Conservation (phyloP, 2,113 vertebrate genomes). For the Anseranas semipalmata region DNA sequence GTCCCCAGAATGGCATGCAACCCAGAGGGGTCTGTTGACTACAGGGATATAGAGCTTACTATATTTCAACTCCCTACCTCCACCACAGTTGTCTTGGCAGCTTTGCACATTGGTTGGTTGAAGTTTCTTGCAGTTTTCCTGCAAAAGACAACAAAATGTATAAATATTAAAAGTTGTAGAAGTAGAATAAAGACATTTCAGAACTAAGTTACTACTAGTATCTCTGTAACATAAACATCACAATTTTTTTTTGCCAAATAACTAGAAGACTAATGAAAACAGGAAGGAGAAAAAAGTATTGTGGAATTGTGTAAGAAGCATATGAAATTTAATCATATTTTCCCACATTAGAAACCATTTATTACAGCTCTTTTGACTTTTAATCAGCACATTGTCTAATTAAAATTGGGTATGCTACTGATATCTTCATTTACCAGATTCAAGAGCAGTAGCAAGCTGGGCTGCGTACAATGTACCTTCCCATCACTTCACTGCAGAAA, state of each 20-base stretch:
- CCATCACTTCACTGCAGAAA: background rate
- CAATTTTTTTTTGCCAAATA: background rate
- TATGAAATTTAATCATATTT: background rate
- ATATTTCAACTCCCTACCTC: constrained; percentile 82
- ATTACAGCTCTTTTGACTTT: constrained; percentile 16
- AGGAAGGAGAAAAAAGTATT: background rate
- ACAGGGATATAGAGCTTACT: rapidly evolving
- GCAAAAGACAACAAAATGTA: background rate
- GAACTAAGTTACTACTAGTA: background rate
- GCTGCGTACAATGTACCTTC: background rate
- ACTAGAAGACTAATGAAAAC: background rate
- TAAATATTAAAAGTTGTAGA: background rate
- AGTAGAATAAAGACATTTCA: background rate
- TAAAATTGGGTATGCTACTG: background rate
- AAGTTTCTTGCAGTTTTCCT: constrained; percentile 98
- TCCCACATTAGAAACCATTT: background rate
- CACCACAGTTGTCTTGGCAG: constrained; percentile 90
- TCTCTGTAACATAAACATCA: background rate
- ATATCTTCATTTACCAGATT: background rate
- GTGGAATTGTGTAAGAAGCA: background rate
- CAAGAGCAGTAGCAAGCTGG: background rate
- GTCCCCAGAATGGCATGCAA: background rate
- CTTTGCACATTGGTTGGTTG: constrained; percentile 98
- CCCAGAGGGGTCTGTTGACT: background rate
- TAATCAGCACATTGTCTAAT: background rate